Conservation (phyloP, 2,888 invertebrate species). For the Sinhomidia bicolor region DNA sequence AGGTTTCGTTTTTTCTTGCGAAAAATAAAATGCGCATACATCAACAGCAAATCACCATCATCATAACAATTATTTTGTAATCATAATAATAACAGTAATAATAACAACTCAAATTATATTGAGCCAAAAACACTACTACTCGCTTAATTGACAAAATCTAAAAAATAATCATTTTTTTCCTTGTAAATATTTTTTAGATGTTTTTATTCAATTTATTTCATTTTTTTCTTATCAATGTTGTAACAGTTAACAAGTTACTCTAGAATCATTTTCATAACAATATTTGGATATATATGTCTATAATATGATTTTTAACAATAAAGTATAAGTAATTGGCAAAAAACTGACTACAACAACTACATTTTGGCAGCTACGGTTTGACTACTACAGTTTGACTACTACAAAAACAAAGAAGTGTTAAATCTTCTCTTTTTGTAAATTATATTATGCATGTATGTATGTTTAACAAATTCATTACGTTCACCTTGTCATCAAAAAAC, state of each 20-base stretch:
- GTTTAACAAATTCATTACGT: background rate
- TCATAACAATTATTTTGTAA: background rate
- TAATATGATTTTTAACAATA: slow-evolving; percentile 28
- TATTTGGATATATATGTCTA: slow-evolving; percentile 22
- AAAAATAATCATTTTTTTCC: slow-evolving; percentile 12
- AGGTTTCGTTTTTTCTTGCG: background rate
- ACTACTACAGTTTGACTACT: slow-evolving; percentile 46
- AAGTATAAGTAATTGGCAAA: slow-evolving; percentile 38
- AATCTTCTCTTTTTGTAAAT: slow-evolving; percentile 31
- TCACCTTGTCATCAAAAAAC: background rate
- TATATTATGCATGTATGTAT: too few relatives aligned
- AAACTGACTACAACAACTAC: slow-evolving; percentile 8
- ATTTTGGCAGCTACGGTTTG: slow-evolving; percentile 22
- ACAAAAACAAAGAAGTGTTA: slow-evolving; percentile 34
- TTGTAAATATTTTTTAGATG: slow-evolving; percentile 8
- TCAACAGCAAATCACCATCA: too few relatives aligned
- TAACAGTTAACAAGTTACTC: slow-evolving; percentile 33
- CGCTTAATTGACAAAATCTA: background rate
- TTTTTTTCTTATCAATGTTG: slow-evolving; percentile 20
- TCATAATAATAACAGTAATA: background rate
- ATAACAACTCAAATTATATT: background rate
- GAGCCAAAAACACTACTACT: background rate
- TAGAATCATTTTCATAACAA: slow-evolving; percentile 40
- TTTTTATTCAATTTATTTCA: slow-evolving; percentile 39
- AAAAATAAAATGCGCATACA: background rate